Evolutionary conservation across 1,140 invertebrate species (phyloP).

Genomic region (Bombus confusus): DNA sequence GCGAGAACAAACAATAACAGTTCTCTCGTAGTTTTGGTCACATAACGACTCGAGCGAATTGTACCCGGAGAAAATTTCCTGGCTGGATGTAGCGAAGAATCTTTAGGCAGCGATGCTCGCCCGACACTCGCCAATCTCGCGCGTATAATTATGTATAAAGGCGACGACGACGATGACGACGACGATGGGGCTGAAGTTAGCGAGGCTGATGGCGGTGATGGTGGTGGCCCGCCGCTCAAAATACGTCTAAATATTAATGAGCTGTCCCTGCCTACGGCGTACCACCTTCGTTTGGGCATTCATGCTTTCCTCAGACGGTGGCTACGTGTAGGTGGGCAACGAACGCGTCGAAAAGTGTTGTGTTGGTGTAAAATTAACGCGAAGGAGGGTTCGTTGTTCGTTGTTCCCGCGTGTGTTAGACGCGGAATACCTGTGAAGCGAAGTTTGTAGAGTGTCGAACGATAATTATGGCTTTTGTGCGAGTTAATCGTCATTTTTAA

Average conservation of each 20-base stretch:
- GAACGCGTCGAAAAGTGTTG: constrained; percentile 57
- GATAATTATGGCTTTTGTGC: not conserved
- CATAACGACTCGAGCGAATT: constrained; percentile 16
- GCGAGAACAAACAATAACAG: not conserved
- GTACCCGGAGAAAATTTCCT: constrained; percentile 48
- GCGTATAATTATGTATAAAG: constrained; percentile 81
- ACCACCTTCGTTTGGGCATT: constrained; percentile 67
- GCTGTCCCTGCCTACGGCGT: constrained; percentile 80
- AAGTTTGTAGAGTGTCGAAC: not conserved
- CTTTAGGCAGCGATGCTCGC: constrained; percentile 54
- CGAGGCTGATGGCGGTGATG: constrained; percentile 61
- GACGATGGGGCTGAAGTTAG: constrained; percentile 58
- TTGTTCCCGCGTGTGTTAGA: not conserved
- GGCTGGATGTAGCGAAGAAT: constrained; percentile 41
- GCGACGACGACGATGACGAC: constrained; percentile 63
- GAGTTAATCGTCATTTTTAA: too few species aligned
- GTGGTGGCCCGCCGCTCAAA: constrained; percentile 78
- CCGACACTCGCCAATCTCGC: constrained; percentile 72
- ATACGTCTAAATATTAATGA: constrained; percentile 82
- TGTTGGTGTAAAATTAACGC: constrained; percentile 53
- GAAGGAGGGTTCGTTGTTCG: constrained; percentile 34
- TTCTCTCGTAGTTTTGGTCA: not conserved
- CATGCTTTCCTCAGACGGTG: constrained; percentile 55
- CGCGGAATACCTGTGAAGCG: not conserved
- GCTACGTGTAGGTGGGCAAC: constrained; percentile 43